Percentiles rank a stretch among this genome's conserved stretches.
phyloP scores from a whole-genome alignment of 2,113 vertebrate species.

The Rhizomys pruinosus region DNA sequence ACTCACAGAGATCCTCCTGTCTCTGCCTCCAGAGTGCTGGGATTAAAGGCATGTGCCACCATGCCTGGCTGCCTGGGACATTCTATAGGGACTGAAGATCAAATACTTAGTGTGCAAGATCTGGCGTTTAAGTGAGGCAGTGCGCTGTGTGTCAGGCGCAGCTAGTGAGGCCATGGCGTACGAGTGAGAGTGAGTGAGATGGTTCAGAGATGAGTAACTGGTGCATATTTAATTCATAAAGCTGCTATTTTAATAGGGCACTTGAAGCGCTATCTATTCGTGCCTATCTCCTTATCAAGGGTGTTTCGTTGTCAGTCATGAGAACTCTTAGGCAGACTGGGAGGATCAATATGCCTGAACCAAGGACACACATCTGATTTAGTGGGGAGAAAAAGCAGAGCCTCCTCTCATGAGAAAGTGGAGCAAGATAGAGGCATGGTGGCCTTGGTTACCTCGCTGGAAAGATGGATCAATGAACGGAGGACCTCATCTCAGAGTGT shows the following conservation, averaged over 20 bases:
- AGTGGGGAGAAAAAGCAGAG: neutral
- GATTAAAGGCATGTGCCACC: too few species aligned
- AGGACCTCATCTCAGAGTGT: neutral
- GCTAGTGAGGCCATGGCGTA: too few species aligned
- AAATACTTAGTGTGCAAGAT: neutral
- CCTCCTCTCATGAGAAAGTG: neutral
- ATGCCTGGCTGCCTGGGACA: neutral
- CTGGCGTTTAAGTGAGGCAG: neutral
- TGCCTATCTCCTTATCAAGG: neutral
- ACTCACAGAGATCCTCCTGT: too few species aligned
- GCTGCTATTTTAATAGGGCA: neutral
- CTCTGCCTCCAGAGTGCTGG: too few species aligned
- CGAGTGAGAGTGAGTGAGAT: neutral
- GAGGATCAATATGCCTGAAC: neutral
- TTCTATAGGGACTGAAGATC: neutral
- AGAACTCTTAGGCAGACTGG: neutral
- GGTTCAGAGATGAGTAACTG: neutral
- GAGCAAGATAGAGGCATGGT: neutral
- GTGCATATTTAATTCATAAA: neutral
- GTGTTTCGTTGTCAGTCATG: neutral
- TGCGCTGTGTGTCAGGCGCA: neutral
- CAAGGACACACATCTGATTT: neutral
- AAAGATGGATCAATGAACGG: too few species aligned
- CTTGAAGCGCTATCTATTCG: neutral
- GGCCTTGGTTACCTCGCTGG: neutral